A percentile compares a stretch with the other conserved stretches of the same genome.
phyloP scores from a whole-genome alignment of 2,113 vertebrate genomes.

The Pedionomus torquatus region DNA sequence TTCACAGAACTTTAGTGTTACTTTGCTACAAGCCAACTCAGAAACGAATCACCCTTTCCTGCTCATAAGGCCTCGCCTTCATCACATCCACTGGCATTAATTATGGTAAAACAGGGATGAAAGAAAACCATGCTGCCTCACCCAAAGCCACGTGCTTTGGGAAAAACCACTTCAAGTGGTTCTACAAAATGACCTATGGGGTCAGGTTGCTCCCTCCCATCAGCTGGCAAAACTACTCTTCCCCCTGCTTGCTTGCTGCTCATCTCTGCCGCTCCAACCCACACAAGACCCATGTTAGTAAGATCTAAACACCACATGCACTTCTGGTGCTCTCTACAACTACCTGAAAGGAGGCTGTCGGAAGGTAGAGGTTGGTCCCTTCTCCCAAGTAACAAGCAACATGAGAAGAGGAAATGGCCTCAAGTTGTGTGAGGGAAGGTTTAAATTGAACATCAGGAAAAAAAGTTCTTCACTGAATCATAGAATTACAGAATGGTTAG shows the following conservation, averaged over 20 bases:
- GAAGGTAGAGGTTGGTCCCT: background rate
- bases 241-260: background rate
- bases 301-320: background rate
- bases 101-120: background rate
- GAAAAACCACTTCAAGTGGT: background rate
- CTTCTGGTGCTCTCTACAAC: background rate
- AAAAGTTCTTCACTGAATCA: background rate
- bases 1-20: background rate
- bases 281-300: rapidly evolving
- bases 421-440: background rate
- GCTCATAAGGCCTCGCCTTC: background rate
- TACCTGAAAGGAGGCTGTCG: background rate
- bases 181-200: background rate
- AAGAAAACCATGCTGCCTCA: background rate
- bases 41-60: background rate
- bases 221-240: background rate
- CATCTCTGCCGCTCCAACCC: background rate
- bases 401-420: background rate
- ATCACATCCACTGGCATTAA: background rate
- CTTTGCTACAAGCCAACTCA: background rate
- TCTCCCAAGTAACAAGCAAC: background rate
- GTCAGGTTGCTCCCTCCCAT: background rate
- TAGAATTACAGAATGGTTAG: no score
- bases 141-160: background rate
- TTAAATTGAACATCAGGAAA: no score